A percentile compares a stretch with the other conserved stretches of the same genome.
These are phyloP conservation scores for Amiota minor DNA, from an alignment of 2,888 invertebrate genomes.

Conservation along the genomic window DNA sequence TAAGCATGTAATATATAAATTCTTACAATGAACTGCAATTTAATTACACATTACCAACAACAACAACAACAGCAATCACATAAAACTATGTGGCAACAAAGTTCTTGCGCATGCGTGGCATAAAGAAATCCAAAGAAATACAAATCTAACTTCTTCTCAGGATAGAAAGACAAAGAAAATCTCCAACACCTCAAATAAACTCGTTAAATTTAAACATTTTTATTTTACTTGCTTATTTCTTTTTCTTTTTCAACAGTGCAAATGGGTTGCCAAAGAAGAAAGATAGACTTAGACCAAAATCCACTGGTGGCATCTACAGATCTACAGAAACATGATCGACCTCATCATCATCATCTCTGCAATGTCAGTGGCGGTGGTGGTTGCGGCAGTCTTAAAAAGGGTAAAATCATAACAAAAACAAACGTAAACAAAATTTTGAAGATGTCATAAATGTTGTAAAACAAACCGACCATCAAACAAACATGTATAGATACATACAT, in stretches of 20 bases:
- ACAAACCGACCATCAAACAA: not conserved
- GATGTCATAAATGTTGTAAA: slow-evolving; percentile 26
- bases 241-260: no score
- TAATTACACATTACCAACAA: slow-evolving; percentile 22
- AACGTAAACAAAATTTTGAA: slow-evolving; percentile 25
- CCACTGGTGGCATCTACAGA: not conserved
- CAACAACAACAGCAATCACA: slow-evolving; percentile 11
- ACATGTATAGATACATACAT: no score
- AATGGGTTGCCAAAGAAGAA: no score
- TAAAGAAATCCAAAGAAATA: not conserved
- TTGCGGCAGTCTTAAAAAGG: slow-evolving; percentile 22
- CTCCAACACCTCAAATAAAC: slow-evolving; percentile 12
- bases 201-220: slow-evolving; percentile 15
- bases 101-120: not conserved
- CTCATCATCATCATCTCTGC: not conserved
- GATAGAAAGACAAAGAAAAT: not conserved
- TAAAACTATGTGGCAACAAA: not conserved
- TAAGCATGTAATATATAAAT: not conserved
- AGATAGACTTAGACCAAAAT: no score
- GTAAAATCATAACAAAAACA: not conserved
- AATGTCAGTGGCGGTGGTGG: not conserved
- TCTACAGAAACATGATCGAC: not conserved
- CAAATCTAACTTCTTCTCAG: not conserved
- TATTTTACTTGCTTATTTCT: no score
- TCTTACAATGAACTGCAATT: slow-evolving; percentile 10